A percentile compares a stretch with the other conserved stretches of the same genome.
Conservation (phyloP, 2,113 vertebrate genomes). For the Malurus alboscapulatus region DNA sequence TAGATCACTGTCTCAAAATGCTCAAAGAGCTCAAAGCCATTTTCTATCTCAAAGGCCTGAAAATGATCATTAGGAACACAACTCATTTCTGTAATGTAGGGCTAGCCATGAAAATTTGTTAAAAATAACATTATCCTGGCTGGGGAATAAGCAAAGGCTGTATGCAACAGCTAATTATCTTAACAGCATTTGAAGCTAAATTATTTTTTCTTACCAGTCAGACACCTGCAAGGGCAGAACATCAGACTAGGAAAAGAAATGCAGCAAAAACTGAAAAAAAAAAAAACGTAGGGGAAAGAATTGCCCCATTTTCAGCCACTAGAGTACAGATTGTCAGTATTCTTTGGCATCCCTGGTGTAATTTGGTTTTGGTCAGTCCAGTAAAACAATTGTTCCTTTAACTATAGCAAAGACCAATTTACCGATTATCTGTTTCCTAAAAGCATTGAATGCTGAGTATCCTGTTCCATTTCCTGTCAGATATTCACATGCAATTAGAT, state of each 20-base stretch:
- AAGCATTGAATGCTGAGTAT: constrained; percentile 41
- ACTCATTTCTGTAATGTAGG: not conserved
- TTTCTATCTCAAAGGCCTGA: not conserved
- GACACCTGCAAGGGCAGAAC: accelerated
- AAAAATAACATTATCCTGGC: not conserved
- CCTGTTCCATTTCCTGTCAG: constrained; percentile 63
- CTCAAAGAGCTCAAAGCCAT: not conserved
- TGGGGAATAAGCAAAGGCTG: not conserved
- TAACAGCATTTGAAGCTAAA: not conserved
- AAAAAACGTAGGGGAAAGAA: not conserved
- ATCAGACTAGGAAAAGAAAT: not conserved
- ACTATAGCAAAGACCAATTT: constrained; percentile 29
- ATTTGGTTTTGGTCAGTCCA: not conserved
- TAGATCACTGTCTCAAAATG: not conserved
- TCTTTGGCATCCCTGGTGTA: not conserved
- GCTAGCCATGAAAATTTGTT: not conserved
- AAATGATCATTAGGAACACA: not conserved
- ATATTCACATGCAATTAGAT: constrained; percentile 56
- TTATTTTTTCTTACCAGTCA: not conserved
- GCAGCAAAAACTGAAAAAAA: not conserved
- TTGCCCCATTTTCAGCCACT: not conserved
- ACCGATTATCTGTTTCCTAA: constrained; percentile 42
- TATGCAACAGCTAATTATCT: not conserved
- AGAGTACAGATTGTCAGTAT: not conserved
- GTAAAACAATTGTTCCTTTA: constrained; percentile 49